A percentile compares a stretch with the other conserved stretches of the same genome.
Evolutionary conservation across 2,888 invertebrate species (phyloP).

Genomic region (Helicoverpa assulta): DNA sequence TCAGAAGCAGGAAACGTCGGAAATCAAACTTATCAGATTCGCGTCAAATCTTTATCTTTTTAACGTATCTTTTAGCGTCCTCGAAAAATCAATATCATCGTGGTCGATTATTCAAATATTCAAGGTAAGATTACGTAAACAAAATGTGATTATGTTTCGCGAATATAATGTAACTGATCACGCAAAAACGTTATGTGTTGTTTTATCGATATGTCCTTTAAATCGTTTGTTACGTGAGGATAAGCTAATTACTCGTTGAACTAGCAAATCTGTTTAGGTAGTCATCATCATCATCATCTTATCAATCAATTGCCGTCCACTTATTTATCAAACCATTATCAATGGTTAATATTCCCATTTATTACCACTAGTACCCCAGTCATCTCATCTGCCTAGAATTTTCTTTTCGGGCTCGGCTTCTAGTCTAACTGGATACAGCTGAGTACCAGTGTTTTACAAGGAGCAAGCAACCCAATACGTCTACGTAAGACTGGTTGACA

Average conservation of each 20-base stretch:
- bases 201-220: not conserved
- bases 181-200: not conserved
- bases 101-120: constrained; percentile 53
- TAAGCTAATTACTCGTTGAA: not conserved
- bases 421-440: too few species aligned
- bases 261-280: not conserved
- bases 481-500: too few species aligned
- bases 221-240: not conserved
- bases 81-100: constrained; percentile 53
- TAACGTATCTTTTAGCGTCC: constrained; percentile 52
- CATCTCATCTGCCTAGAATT: too few species aligned
- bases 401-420: too few species aligned
- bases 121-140: constrained; percentile 43
- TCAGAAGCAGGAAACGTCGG: constrained; percentile 58
- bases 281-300: too few species aligned
- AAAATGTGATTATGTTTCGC: constrained; percentile 13
- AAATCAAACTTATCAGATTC: constrained; percentile 41
- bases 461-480: too few species aligned
- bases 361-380: too few species aligned
- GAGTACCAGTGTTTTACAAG: too few species aligned
- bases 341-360: not conserved
- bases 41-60: constrained; percentile 39
- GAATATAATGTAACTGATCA: not conserved
- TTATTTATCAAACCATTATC: too few species aligned
- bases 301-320: too few species aligned